These are phyloP conservation scores for Enoplosus armatus DNA, from an alignment of 2,797 vertebrate species.

Conservation along the genomic window DNA sequence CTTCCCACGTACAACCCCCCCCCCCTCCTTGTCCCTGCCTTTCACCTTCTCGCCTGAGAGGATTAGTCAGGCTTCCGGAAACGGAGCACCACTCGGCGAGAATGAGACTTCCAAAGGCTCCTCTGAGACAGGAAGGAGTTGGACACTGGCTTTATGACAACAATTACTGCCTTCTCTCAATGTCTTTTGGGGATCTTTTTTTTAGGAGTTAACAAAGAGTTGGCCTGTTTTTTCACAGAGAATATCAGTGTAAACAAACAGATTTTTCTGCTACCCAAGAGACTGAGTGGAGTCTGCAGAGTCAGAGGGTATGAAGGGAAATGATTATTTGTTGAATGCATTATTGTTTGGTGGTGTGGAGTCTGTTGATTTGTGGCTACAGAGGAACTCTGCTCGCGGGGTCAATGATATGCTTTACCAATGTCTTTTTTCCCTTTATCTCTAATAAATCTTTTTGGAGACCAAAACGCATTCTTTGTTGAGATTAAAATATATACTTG, in stretches of 20 bases:
- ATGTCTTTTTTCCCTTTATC: slow-evolving; percentile 38
- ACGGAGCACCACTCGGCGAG: slow-evolving; percentile 68
- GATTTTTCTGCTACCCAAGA: slow-evolving; percentile 50
- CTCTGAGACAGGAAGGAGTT: slow-evolving; percentile 62
- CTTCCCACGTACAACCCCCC: slow-evolving; percentile 57
- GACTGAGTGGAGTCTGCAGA: slow-evolving; percentile 67
- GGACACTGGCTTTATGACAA: slow-evolving; percentile 61
- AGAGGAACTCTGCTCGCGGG: slow-evolving; percentile 51
- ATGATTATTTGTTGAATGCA: slow-evolving; percentile 69
- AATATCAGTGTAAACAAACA: slow-evolving; percentile 66
- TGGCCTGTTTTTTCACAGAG: slow-evolving; percentile 50
- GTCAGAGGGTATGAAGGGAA: slow-evolving; percentile 52
- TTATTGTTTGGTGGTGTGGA: slow-evolving; percentile 67
- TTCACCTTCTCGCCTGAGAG: slow-evolving; percentile 82
- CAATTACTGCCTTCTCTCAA: slow-evolving; percentile 58
- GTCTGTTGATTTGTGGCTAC: slow-evolving; percentile 66
- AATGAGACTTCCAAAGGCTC: slow-evolving; percentile 72
- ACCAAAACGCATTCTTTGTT: slow-evolving; percentile 32
- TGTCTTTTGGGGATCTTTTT: slow-evolving; percentile 41
- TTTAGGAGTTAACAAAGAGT: slow-evolving; percentile 52
- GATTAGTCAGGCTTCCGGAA: slow-evolving; percentile 84
- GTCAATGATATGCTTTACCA: slow-evolving; percentile 57
- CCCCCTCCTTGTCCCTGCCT: slow-evolving; percentile 75
- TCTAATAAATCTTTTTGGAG: slow-evolving; percentile 40
- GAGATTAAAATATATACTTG: slow-evolving; percentile 38